Percentiles rank a stretch among this genome's conserved stretches.
phyloP scores from a whole-genome alignment of 2,113 vertebrate species.

The Saguinus imperator region DNA sequence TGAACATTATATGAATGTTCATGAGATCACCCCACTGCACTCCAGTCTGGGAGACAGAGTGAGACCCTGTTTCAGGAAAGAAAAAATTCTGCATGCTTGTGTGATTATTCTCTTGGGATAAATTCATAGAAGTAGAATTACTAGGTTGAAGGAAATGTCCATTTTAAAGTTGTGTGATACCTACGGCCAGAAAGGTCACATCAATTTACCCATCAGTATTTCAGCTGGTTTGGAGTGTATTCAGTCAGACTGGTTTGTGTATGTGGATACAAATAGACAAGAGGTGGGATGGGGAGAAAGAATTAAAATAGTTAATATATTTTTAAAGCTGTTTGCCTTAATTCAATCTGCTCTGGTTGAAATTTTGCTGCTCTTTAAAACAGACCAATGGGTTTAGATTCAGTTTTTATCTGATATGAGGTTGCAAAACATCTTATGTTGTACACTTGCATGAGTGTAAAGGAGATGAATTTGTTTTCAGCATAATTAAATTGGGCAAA shows the following conservation, averaged over 20 bases:
- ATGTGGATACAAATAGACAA: neutral
- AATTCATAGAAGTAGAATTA: neutral
- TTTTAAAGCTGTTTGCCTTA: slow-evolving; percentile 26
- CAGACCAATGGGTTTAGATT: neutral
- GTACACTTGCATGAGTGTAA: neutral
- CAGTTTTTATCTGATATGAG: neutral
- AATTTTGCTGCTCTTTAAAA: slow-evolving; percentile 31
- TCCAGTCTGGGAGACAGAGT: no score
- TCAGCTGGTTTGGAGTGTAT: neutral
- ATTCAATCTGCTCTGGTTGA: slow-evolving; percentile 19
- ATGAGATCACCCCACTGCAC: neutral
- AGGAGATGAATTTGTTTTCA: neutral
- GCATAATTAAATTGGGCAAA: neutral
- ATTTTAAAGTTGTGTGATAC: neutral
- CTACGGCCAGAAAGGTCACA: neutral
- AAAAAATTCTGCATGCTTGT: neutral
- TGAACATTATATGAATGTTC: no score
- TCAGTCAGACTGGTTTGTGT: neutral
- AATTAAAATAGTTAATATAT: slow-evolving; percentile 14
- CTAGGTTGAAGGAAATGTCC: neutral
- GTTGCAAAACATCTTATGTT: neutral
- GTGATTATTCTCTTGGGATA: neutral
- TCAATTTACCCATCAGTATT: neutral
- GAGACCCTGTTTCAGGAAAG: no score
- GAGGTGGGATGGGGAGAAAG: neutral